Percentiles rank a stretch among this genome's conserved stretches.
These are phyloP conservation scores for Leptocoma aspasia DNA, from an alignment of 2,113 vertebrate genomes.

Conservation along the genomic window DNA sequence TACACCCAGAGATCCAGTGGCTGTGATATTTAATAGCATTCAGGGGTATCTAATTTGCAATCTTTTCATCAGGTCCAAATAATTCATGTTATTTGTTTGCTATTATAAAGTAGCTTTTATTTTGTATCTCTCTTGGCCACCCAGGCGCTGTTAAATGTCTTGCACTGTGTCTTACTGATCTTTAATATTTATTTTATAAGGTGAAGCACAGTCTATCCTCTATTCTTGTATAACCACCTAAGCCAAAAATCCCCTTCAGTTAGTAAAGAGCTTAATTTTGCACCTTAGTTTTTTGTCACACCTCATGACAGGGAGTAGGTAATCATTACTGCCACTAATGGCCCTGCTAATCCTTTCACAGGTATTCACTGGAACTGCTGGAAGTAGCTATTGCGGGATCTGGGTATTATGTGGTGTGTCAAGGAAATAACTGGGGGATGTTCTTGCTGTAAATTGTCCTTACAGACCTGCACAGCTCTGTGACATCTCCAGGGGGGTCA, in stretches of 20 bases:
- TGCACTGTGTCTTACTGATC: background rate
- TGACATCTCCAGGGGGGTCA: background rate
- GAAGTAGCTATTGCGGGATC: background rate
- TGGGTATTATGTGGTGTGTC: background rate
- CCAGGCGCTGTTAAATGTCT: background rate
- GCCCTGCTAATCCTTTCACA: slow-evolving; percentile 37
- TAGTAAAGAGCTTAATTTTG: slow-evolving; percentile 44
- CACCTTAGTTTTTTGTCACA: slow-evolving; percentile 32
- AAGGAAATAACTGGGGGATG: background rate
- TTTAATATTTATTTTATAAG: slow-evolving; percentile 13
- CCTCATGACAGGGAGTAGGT: background rate
- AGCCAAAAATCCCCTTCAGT: slow-evolving; percentile 31
- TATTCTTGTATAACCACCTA: background rate
- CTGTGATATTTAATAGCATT: background rate
- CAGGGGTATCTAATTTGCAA: background rate
- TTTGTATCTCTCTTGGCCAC: background rate
- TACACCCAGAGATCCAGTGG: background rate
- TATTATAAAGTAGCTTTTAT: background rate
- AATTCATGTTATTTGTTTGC: slow-evolving; percentile 18
- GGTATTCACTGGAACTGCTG: slow-evolving; percentile 1
- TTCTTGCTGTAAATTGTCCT: background rate
- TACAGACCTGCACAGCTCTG: background rate
- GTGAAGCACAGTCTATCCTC: background rate
- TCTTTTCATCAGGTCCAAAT: background rate
- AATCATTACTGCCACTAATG: slow-evolving; percentile 11